Conservation (phyloP, 2,888 invertebrate genomes). For the Nowickia ferox region DNA sequence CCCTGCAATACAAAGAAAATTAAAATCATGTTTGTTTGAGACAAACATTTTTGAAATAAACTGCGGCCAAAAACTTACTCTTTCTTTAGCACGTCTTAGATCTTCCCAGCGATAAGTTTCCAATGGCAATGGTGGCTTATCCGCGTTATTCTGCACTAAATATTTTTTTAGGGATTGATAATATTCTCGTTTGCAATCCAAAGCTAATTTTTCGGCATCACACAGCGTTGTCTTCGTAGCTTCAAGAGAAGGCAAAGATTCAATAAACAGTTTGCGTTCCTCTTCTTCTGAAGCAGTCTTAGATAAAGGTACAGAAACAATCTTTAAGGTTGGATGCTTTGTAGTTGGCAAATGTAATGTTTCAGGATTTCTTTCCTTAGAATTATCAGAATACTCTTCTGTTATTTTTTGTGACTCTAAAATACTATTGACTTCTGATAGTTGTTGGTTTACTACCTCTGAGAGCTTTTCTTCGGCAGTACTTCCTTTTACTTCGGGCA, state of each 20-base stretch:
- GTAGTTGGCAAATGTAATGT: constrained; percentile 33
- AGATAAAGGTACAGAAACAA: constrained; percentile 77
- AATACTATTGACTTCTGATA: constrained; percentile 80
- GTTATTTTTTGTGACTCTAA: constrained; percentile 74
- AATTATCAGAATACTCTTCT: constrained; percentile 10
- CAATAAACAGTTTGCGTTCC: constrained; percentile 80
- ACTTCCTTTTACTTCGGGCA: constrained; percentile 28
- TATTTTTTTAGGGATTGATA: constrained; percentile 82
- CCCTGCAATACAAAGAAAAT: constrained; percentile 83
- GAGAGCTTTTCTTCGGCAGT: constrained; percentile 72
- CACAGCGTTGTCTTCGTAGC: constrained; percentile 72
- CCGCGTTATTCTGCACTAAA: constrained; percentile 76
- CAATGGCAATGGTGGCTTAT: constrained; percentile 87
- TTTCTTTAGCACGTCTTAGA: constrained; percentile 87
- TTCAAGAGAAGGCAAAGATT: constrained; percentile 80
- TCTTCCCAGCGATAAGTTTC: constrained; percentile 93
- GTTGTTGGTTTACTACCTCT: constrained; percentile 78
- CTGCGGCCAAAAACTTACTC: constrained; percentile 76
- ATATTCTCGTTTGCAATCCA: constrained; percentile 81
- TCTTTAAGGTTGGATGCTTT: constrained; percentile 73
- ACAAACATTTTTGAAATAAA: neutral
- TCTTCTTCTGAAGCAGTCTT: constrained; percentile 80
- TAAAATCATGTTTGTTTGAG: neutral
- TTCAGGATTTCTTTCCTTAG: constrained; percentile 19
- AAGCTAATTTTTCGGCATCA: constrained; percentile 79